These are phyloP conservation scores for Euschistus heros DNA, from an alignment of 1,140 invertebrate species.

Conservation along the genomic window DNA sequence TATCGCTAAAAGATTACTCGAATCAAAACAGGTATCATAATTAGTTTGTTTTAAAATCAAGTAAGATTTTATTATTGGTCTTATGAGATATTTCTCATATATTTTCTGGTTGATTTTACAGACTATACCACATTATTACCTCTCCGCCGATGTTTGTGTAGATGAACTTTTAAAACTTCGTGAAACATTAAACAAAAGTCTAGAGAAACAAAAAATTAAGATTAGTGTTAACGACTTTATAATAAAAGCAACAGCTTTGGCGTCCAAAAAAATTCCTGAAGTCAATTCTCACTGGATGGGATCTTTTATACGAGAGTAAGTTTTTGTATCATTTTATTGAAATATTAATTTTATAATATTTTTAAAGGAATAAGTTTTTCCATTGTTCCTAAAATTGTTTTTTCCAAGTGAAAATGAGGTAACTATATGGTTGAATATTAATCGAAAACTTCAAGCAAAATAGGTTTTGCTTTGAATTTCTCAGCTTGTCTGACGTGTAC, in stretches of 20 bases:
- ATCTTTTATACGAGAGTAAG: slow-evolving; percentile 86
- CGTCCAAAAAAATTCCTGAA: slow-evolving; percentile 86
- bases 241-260: slow-evolving; percentile 87
- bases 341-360: neutral
- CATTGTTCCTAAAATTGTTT: neutral
- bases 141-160: slow-evolving; percentile 76
- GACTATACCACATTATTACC: slow-evolving; percentile 93
- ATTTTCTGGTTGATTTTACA: slow-evolving; percentile 30
- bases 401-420: neutral
- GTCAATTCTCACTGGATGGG: slow-evolving; percentile 95
- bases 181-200: slow-evolving; percentile 54
- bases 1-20: slow-evolving; percentile 81
- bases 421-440: neutral
- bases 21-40: slow-evolving; percentile 62
- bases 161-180: slow-evolving; percentile 57
- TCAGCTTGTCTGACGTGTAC: too few species aligned
- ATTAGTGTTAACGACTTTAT: slow-evolving; percentile 96
- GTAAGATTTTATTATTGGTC: neutral
- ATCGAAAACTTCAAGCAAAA: too few species aligned
- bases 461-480: too few species aligned
- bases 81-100: neutral
- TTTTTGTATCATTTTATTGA: slow-evolving; percentile 22
- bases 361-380: neutral
- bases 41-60: neutral
- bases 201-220: slow-evolving; percentile 73